A percentile compares a stretch with the other conserved stretches of the same genome.
Conservation (phyloP, 2,888 invertebrate genomes). For the Cartodere bifasciata region DNA sequence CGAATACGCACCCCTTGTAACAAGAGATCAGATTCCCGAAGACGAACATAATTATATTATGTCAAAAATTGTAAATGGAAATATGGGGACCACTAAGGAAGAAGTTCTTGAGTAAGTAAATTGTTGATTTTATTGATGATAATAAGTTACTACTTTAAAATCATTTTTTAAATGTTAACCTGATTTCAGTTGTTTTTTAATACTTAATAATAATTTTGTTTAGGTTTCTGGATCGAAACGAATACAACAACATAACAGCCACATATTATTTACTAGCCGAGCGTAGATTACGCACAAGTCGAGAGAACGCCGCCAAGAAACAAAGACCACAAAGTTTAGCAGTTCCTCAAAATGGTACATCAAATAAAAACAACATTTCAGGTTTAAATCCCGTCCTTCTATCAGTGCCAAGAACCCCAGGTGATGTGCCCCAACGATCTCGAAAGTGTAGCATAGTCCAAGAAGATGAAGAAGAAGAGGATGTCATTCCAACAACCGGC, state of each 20-base stretch:
- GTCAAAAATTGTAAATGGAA: conserved; percentile 92
- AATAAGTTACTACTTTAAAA: not conserved
- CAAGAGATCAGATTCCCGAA: conserved; percentile 78
- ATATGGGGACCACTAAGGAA: conserved; percentile 84
- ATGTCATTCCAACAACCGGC: conserved; percentile 44
- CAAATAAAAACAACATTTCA: conserved; percentile 23
- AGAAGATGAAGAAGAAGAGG: conserved; percentile 86
- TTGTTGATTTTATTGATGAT: conserved; percentile 2
- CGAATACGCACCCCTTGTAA: conserved; percentile 69
- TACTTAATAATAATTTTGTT: conserved; percentile 17
- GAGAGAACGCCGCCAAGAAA: conserved; percentile 43
- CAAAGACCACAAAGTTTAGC: conserved; percentile 33
- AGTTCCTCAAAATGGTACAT: conserved; percentile 27
- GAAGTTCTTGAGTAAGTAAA: conserved; percentile 72
- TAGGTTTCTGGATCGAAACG: conserved; percentile 85
- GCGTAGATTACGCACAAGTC: conserved; percentile 68
- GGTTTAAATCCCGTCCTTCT: conserved; percentile 34
- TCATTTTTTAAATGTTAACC: conserved; percentile 1
- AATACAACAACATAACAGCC: conserved; percentile 96
- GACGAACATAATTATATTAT: conserved; percentile 86
- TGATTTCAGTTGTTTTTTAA: not conserved
- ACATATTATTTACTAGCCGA: conserved; percentile 96
- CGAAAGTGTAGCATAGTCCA: conserved; percentile 87
- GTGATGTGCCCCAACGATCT: conserved; percentile 56
- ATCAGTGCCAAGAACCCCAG: conserved; percentile 54